phyloP scores from a whole-genome alignment of 2,888 invertebrate genomes.

The Macrophya annulata region DNA sequence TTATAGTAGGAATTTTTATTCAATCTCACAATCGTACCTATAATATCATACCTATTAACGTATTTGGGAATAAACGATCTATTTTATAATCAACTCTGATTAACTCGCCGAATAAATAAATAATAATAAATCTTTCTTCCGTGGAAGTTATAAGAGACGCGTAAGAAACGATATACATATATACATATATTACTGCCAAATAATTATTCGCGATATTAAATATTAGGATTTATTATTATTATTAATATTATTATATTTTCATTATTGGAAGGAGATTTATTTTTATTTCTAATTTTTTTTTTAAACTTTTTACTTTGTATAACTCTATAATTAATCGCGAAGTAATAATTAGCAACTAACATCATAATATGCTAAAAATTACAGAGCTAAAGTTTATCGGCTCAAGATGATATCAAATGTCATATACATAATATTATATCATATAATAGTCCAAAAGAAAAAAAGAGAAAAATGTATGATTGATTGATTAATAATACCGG shows the following conservation, averaged over 20 bases:
- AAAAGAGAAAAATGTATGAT: neutral
- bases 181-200: neutral
- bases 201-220: constrained; percentile 9
- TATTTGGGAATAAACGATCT: neutral
- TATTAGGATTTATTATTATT: neutral
- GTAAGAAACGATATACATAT: neutral
- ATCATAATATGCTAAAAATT: neutral
- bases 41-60: neutral
- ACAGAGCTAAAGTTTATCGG: neutral
- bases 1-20: constrained; percentile 1
- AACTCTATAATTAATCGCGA: neutral
- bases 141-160: neutral
- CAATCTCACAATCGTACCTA: neutral
- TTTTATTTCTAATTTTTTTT: neutral
- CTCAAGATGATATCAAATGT: neutral
- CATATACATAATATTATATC: too few relatives aligned
- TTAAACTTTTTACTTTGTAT: neutral
- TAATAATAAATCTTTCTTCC: neutral
- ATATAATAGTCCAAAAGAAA: neutral
- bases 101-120: neutral
- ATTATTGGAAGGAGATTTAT: neutral
- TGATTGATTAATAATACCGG: neutral
- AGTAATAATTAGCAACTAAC: neutral
- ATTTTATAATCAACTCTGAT: neutral
- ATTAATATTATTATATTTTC: neutral